Conservation (phyloP, 2,113 vertebrate species). For the Cynoglossus semilaevis region DNA sequence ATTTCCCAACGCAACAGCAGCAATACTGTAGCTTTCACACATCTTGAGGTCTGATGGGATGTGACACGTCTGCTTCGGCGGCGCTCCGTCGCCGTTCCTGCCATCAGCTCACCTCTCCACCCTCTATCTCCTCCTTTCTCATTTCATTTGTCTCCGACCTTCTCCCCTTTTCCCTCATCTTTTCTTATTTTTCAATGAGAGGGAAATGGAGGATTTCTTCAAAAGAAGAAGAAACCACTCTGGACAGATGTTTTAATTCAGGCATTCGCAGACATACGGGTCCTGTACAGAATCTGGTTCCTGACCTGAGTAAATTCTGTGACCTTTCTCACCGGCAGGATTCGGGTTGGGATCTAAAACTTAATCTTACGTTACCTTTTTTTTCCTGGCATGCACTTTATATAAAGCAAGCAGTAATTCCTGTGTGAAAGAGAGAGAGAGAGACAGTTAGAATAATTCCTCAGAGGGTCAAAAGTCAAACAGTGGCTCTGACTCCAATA, state of each 20-base stretch:
- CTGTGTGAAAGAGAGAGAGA: constrained; percentile 28
- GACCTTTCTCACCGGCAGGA: too few species aligned
- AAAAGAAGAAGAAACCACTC: not conserved
- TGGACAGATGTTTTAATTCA: too few species aligned
- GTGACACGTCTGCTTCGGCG: constrained; percentile 88
- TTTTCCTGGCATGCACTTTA: too few species aligned
- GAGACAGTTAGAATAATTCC: constrained; percentile 81
- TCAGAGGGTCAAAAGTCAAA: constrained; percentile 76
- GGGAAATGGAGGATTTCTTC: not conserved
- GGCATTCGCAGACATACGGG: too few species aligned
- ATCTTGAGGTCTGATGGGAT: constrained; percentile 88
- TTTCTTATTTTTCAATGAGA: not conserved
- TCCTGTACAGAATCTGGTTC: too few species aligned
- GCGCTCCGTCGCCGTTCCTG: constrained; percentile 72
- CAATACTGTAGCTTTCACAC: constrained; percentile 83
- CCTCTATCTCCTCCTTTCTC: constrained; percentile 34
- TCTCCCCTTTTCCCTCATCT: constrained; percentile 17
- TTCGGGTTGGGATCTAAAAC: too few species aligned
- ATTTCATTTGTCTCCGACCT: constrained; percentile 28
- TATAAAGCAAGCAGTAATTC: too few species aligned
- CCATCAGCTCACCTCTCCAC: constrained; percentile 50
- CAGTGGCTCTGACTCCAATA: constrained; percentile 80
- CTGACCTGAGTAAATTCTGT: too few species aligned
- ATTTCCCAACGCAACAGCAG: constrained; percentile 59
- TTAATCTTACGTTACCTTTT: too few species aligned